Percentiles rank a stretch among this genome's conserved stretches.
Evolutionary conservation across 2,797 vertebrate species (phyloP).

Genomic region (Typhlichthys eigenmanni): DNA sequence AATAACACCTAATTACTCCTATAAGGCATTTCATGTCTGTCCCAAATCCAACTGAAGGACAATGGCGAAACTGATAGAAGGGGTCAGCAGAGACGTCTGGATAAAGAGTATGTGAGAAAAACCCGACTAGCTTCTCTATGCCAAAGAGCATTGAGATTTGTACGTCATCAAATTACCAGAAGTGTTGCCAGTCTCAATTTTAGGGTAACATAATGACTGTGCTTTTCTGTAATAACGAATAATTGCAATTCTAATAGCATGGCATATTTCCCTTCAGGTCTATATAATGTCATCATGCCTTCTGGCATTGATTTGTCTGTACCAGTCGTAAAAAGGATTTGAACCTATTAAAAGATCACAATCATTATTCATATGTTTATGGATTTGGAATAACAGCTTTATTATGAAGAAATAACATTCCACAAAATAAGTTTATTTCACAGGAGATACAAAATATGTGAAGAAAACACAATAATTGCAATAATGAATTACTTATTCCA

Average conservation of each 20-base stretch:
- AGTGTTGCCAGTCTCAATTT: slow-evolving; percentile 73
- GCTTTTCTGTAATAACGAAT: slow-evolving; percentile 71
- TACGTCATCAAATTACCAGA: slow-evolving; percentile 73
- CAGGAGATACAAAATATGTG: no score
- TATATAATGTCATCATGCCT: slow-evolving; percentile 47
- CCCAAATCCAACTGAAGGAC: no score
- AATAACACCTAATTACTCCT: slow-evolving; percentile 21
- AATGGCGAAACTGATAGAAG: slow-evolving; percentile 31
- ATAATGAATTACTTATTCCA: no score
- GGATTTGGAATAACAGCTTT: no score
- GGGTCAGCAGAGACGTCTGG: slow-evolving; percentile 52
- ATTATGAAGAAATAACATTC: no score
- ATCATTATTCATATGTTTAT: not conserved
- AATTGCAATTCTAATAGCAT: slow-evolving; percentile 68
- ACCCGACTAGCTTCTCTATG: slow-evolving; percentile 37
- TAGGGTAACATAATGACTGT: slow-evolving; percentile 68
- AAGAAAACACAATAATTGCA: no score
- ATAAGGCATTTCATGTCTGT: no score
- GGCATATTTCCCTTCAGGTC: slow-evolving; percentile 51
- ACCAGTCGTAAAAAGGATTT: not conserved
- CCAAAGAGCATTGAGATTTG: slow-evolving; percentile 59
- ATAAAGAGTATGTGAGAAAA: slow-evolving; percentile 58
- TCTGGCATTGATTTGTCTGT: slow-evolving; percentile 21
- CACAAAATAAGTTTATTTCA: no score
- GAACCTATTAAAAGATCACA: not conserved